Conservation (phyloP, 2,113 vertebrate genomes). For the Pseudonaja textilis region DNA sequence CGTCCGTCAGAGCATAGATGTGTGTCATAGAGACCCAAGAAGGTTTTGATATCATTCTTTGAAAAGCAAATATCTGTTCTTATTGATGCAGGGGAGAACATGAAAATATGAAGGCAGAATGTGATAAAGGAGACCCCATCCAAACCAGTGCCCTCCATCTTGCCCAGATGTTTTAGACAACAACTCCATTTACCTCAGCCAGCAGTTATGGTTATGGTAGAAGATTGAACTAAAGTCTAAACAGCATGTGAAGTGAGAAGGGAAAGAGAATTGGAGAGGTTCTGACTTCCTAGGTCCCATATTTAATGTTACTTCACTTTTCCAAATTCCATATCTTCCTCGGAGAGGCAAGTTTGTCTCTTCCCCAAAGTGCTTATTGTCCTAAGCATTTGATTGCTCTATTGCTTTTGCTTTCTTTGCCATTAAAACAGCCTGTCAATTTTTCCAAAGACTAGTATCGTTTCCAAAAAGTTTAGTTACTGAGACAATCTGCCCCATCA, state of each 20-base stretch:
- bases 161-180: background rate
- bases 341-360: background rate
- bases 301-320: background rate
- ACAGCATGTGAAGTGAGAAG: background rate
- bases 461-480: background rate
- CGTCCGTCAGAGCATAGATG: background rate
- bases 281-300: background rate
- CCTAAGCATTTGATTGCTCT: background rate
- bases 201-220: background rate
- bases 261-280: background rate
- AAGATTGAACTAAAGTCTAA: background rate
- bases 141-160: background rate
- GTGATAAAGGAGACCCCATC: background rate
- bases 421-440: background rate
- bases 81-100: background rate
- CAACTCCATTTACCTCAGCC: background rate
- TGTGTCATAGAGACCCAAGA: background rate
- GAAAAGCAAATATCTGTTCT: background rate
- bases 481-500: background rate
- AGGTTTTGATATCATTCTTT: background rate
- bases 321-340: background rate
- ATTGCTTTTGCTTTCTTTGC: background rate
- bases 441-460: background rate
- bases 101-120: background rate
- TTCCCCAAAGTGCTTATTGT: background rate